Base-by-base conservation (phyloP, 2,888 invertebrate genomes). In the Cyaniris semiargus region DNA sequence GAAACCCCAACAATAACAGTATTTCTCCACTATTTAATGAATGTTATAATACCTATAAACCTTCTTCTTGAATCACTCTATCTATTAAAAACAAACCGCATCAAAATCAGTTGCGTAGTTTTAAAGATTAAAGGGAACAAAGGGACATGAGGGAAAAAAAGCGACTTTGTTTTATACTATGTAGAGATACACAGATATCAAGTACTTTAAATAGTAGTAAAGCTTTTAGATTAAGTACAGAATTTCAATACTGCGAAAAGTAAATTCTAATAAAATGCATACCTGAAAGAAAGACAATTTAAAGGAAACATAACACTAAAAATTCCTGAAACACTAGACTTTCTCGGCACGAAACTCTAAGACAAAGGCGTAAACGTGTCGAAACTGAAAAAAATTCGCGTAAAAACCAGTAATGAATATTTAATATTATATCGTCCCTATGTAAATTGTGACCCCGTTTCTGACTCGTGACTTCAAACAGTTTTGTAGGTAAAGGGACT, bases 391-490 rank as follows among this genome's bases (percentile, higher is more conserved):
- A 79, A 79, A 83, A 82, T 10, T 83, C 83, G 83, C 83, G 80
- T 81, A 79, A 86, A 88, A 86, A 89, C 86, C 83, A 83, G 82
- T 86, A 86, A 89, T 89, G 88, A 90, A 89, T 90, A 86, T 87
- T 89, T 83, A 89, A 87, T 85, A 83, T 80, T 79, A 84, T 81
- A 83, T 83, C 85, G 85, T 85, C 83, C 84, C 86, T 85, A 90
- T 90, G 90, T 85, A 86, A 89, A 90, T 89, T 81, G 77, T 78
- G 83, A 78, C 81, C 86, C 81, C 85, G 83, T 87, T 88, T 44
- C 31, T 70, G 71, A 27, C 58, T 66, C 48, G 56, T 44, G 76
- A 77, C 56, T 75, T 83, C 80, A 81, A 85, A 82, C 81, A 81
- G 71, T 72, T 72, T 72, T 21, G 23, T 72, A 72, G 21, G 21